phyloP scores from a whole-genome alignment of 2,113 vertebrate species.

The Clinocottus analis region DNA sequence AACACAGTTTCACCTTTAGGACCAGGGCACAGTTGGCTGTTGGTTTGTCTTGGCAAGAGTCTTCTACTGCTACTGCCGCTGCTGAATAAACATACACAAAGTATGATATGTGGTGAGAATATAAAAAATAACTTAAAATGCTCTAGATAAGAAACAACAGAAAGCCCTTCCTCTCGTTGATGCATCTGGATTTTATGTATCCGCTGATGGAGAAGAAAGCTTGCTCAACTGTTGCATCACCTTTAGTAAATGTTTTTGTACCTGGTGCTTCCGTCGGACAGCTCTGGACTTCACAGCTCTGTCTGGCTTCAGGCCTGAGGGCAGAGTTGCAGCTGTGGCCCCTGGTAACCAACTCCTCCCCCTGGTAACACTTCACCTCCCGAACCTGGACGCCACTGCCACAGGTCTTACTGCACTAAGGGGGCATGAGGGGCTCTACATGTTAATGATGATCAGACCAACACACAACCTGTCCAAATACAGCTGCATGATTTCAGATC shows the following conservation, averaged over 20 bases:
- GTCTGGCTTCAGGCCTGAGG: conserved; percentile 83
- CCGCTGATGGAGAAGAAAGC: neutral
- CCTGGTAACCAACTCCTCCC: conserved; percentile 76
- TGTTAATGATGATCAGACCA: neutral
- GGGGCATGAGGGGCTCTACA: neutral
- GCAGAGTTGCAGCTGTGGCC: conserved; percentile 85
- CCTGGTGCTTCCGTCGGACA: conserved; percentile 85
- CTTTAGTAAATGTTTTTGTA: conserved; percentile 33
- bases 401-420: conserved; percentile 91
- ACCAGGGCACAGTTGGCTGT: conserved; percentile 87
- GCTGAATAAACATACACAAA: conserved; percentile 26
- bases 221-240: conserved; percentile 12
- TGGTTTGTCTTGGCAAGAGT: conserved; percentile 84
- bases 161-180: neutral
- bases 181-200: neutral
- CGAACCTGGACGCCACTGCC: conserved; percentile 84
- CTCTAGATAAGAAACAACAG: neutral
- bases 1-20: conserved; percentile 89
- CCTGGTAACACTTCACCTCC: conserved; percentile 89
- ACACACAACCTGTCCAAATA: neutral
- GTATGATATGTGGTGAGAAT: neutral
- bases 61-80: conserved; percentile 68
- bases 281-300: conserved; percentile 81
- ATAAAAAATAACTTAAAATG: neutral
- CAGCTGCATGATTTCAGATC: neutral